phyloP scores from a whole-genome alignment of 2,888 invertebrate species.

The Zaprionus obscuricornis region DNA sequence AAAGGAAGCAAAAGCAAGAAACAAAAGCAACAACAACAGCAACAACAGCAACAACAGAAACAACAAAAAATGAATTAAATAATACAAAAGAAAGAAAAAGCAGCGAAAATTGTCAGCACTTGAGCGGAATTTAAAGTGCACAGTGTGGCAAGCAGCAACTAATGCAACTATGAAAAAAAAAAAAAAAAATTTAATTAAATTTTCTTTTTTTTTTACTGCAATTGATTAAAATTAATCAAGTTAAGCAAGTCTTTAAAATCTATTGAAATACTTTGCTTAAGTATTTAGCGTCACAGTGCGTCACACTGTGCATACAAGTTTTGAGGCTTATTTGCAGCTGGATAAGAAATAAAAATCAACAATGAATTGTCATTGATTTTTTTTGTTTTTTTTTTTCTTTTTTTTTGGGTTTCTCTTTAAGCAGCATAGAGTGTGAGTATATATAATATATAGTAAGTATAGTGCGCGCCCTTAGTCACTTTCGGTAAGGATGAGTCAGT shows the following conservation, averaged over 20 bases:
- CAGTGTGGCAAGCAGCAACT: slow-evolving; percentile 16
- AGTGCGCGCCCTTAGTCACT: slow-evolving; percentile 61
- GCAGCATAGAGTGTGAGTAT: slow-evolving; percentile 9
- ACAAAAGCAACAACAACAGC: background rate
- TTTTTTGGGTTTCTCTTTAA: slow-evolving; percentile 46
- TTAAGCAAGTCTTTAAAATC: too few relatives aligned
- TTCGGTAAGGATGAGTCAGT: slow-evolving; percentile 51
- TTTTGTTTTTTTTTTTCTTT: background rate
- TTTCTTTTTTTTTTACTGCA: too few relatives aligned
- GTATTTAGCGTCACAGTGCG: slow-evolving; percentile 34
- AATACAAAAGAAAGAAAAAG: slow-evolving; percentile 18
- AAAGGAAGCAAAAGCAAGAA: slow-evolving; percentile 71
- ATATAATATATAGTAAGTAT: slow-evolving; percentile 29
- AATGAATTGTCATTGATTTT: slow-evolving; percentile 65
- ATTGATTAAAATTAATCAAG: too few relatives aligned
- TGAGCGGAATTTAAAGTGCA: slow-evolving; percentile 71
- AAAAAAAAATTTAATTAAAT: background rate
- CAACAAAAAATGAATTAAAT: background rate
- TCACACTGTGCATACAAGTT: slow-evolving; percentile 10
- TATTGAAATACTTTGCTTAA: background rate
- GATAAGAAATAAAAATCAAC: slow-evolving; percentile 32
- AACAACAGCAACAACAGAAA: background rate
- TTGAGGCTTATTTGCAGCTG: slow-evolving; percentile 42
- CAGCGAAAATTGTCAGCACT: slow-evolving; percentile 75
- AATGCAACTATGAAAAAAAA: background rate